Evolutionary conservation across 2,113 vertebrate species (phyloP).

Genomic region (Podocnemis expansa): DNA sequence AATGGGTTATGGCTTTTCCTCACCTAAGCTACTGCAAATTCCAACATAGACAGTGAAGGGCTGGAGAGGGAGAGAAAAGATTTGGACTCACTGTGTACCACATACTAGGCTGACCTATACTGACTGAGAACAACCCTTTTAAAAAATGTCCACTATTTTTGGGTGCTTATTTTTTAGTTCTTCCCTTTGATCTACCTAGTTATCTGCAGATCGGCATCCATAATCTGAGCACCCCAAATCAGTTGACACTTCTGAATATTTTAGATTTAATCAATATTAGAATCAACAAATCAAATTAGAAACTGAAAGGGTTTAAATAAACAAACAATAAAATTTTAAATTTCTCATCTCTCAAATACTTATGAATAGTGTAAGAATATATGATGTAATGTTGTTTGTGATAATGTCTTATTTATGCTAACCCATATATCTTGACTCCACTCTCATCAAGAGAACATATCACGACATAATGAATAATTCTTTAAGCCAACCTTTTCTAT

Average conservation of each 20-base stretch:
- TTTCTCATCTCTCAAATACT: not conserved
- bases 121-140: constrained; percentile 38
- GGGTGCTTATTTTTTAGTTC: not conserved
- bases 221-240: not conserved
- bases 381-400: not conserved
- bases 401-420: not conserved
- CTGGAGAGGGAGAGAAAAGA: not conserved
- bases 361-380: not conserved
- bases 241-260: not conserved
- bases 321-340: not conserved
- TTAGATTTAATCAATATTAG: not conserved
- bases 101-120: constrained; percentile 57
- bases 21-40: not conserved
- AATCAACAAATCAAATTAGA: not conserved
- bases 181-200: not conserved
- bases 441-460: not conserved
- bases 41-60: not conserved
- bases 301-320: not conserved
- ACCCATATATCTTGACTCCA: accelerated
- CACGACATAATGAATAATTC: not conserved
- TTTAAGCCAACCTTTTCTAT: not conserved
- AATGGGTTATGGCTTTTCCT: not conserved
- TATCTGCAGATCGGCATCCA: accelerated
- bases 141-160: not conserved
- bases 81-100: not conserved